Percentiles rank a stretch among this genome's conserved stretches.
Conservation (phyloP, 2,888 invertebrate species). For the Athripsodes cinereus region DNA sequence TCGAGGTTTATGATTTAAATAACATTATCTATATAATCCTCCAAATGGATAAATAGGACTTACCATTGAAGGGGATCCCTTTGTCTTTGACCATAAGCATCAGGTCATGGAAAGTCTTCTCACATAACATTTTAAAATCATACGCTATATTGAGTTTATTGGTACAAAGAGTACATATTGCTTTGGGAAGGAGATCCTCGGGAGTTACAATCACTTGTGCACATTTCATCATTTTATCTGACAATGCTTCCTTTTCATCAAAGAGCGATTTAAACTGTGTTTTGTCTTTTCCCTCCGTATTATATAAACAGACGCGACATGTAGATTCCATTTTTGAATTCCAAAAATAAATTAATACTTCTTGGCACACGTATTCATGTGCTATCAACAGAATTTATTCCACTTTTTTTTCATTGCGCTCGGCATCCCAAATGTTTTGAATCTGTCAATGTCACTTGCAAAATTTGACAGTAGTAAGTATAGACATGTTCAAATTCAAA, state of each 20-base stretch:
- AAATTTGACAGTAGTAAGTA: too few relatives aligned
- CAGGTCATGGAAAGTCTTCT: slow-evolving; percentile 25
- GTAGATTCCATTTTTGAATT: slow-evolving; percentile 11
- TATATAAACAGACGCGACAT: slow-evolving; percentile 18
- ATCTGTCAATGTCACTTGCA: too few relatives aligned
- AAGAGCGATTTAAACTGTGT: slow-evolving; percentile 16
- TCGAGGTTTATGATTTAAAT: too few relatives aligned
- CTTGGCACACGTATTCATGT: too few relatives aligned
- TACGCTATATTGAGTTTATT: slow-evolving; percentile 25
- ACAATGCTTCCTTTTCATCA: not conserved
- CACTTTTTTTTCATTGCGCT: too few relatives aligned
- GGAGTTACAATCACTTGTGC: slow-evolving; percentile 14
- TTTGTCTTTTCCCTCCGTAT: not conserved
- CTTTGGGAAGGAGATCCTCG: slow-evolving; percentile 27
- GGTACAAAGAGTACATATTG: slow-evolving; percentile 26
- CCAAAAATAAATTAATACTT: too few relatives aligned
- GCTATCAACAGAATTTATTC: too few relatives aligned
- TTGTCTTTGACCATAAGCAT: slow-evolving; percentile 5
- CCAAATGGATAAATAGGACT: too few relatives aligned
- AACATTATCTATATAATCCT: too few relatives aligned
- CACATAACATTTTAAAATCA: slow-evolving; percentile 28
- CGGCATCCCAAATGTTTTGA: too few relatives aligned
- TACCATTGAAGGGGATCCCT: too few relatives aligned
- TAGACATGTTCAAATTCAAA: too few relatives aligned
- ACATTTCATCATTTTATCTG: slow-evolving; percentile 18